Conservation (phyloP, 2,888 invertebrate genomes). For the Agapostemon virescens region DNA sequence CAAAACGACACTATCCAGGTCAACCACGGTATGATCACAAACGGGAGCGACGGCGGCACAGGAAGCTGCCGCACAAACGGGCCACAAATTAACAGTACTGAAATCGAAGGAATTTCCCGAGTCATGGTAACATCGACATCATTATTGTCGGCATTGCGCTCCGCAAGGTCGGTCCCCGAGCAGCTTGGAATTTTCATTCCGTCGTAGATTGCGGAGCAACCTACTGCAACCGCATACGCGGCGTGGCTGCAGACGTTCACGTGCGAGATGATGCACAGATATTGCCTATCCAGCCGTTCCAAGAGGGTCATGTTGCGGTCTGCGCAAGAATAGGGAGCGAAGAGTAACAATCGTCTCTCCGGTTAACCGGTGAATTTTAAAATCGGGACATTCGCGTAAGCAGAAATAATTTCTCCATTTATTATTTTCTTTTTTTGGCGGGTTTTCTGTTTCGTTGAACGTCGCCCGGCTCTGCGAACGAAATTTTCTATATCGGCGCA, state of each 20-base stretch:
- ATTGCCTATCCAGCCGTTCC: conserved; percentile 39
- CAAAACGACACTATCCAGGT: not conserved
- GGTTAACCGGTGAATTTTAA: conserved; percentile 33
- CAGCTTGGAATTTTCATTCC: conserved; percentile 68
- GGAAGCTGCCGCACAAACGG: not conserved
- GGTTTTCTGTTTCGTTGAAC: not conserved
- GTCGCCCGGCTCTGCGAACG: conserved; percentile 25
- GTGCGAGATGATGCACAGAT: conserved; percentile 53
- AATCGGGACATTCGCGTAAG: conserved; percentile 32
- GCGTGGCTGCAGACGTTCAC: conserved; percentile 30
- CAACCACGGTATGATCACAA: not conserved
- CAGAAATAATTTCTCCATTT: not conserved
- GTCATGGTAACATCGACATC: conserved; percentile 33
- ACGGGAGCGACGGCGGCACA: not conserved
- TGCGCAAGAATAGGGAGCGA: conserved; percentile 17
- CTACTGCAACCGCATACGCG: conserved; percentile 31
- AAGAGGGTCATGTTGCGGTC: conserved; percentile 17
- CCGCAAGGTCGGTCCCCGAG: conserved; percentile 9
- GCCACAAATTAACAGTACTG: conserved; percentile 29
- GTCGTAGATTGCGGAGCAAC: conserved; percentile 60
- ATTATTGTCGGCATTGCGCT: conserved; percentile 62
- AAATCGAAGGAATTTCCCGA: conserved; percentile 21
- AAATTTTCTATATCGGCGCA: conserved; percentile 33
- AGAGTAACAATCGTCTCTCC: conserved; percentile 12
- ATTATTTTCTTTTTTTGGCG: not conserved